These are phyloP conservation scores for Okapia johnstoni DNA, from an alignment of 2,113 vertebrate genomes.

Conservation along the genomic window DNA sequence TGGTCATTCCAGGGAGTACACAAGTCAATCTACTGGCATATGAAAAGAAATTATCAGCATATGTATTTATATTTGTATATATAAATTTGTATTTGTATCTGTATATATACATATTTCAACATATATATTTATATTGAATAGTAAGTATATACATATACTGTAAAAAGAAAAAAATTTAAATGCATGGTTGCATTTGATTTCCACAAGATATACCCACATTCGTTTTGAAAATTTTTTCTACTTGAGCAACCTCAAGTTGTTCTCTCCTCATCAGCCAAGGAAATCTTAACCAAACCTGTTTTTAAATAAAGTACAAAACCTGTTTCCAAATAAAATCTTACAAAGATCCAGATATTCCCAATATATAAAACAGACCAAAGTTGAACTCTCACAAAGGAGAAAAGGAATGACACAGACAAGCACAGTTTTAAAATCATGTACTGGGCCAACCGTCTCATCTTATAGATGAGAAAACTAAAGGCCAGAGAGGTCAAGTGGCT, in stretches of 20 bases:
- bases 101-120: not conserved
- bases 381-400: not conserved
- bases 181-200: not conserved
- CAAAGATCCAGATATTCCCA: not conserved
- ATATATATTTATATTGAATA: not conserved
- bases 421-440: not conserved
- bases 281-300: not conserved
- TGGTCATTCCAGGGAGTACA: not conserved
- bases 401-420: not conserved
- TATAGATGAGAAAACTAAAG: not conserved
- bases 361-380: not conserved
- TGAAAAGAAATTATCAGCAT: constrained; percentile 7
- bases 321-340: constrained; percentile 11
- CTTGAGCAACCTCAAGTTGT: not conserved
- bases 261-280: not conserved
- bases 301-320: not conserved
- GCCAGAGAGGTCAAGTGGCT: not conserved
- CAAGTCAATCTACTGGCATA: not conserved
- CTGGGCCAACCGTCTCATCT: not conserved
- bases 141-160: not conserved
- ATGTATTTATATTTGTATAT: not conserved
- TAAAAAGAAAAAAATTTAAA: not conserved
- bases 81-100: not conserved
- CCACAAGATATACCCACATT: not conserved
- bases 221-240: not conserved